Base-by-base conservation (phyloP, 2,113 vertebrate species). In the Eptesicus fuscus region DNA sequence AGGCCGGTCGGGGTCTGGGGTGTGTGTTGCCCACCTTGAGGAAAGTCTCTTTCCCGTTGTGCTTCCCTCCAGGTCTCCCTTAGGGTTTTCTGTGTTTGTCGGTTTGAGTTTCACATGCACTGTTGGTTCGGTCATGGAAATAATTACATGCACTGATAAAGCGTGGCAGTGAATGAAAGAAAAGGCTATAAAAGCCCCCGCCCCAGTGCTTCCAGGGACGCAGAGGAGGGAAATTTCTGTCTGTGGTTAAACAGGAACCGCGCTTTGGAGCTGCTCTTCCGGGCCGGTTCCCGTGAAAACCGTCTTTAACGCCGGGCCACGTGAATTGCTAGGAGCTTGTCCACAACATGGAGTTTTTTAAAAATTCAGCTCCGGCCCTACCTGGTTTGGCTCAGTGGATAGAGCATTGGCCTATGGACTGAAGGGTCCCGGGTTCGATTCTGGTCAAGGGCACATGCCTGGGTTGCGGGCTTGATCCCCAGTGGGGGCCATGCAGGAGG, bases 151-250 rank as follows among this genome's bases (percentile, higher is more conserved):
- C 35, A 2, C 67, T 56, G 95, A 87, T 94, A 87, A 86, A 87
- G 59, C 23, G 4, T 71, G 90, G 83, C 95, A 77, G 32, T 9
- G 44, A 93, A 84, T 83, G 63, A 95, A 96, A 93, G 94, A 69
- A 80, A 89, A 63, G 35, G 30, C 14, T 35, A 53, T 18, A 71
- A 67, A 89, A 69, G 74, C 42, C 18, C 67, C 61, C 25, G 0
- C 22, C 53, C 49, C 7, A 1, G 3, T 25, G 47, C 67, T 83
- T 91, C 56, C 79, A 44, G 28, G 28, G 51, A 77, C 71, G 35
- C 86, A 16, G 42, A 80, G n/a, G 25, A 80, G 69, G 89, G 70
- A 47, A 47, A 9, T 35, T 88, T 44, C 53, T 22, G 9, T 47
- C 69, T 8, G 0, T 44, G 83, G 74, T 47, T 83, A 14, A 92